These are phyloP conservation scores for Drosophila varians DNA, from an alignment of 1,140 invertebrate species.

Conservation along the genomic window DNA sequence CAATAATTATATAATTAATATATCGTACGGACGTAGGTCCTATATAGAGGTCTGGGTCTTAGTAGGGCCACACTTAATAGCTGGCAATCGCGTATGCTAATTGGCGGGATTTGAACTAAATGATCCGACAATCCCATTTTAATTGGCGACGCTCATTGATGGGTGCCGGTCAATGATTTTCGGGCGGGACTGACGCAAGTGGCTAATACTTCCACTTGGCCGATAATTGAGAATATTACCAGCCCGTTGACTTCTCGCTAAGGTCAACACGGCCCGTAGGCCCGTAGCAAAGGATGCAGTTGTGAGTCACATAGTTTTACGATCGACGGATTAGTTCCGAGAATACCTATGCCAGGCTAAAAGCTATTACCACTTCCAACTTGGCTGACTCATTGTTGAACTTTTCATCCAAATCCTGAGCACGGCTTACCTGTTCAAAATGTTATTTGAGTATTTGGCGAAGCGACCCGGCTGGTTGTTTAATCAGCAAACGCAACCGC, in stretches of 20 bases:
- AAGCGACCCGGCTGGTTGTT: constrained; percentile 11
- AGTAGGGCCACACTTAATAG: constrained; percentile 36
- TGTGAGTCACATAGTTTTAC: constrained; percentile 17
- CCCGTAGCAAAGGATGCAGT: constrained; percentile 15
- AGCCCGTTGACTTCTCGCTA: constrained; percentile 5
- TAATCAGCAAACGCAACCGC: constrained; percentile 37
- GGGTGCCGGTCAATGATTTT: constrained; percentile 29
- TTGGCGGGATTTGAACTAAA: constrained; percentile 22
- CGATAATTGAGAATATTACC: constrained; percentile 18
- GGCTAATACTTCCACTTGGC: constrained; percentile 17
- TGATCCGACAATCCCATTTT: constrained; percentile 15
- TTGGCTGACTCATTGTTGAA: background rate
- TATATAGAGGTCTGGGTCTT: constrained; percentile 28
- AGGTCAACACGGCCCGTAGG: background rate
- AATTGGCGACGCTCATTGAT: constrained; percentile 3
- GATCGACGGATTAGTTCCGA: background rate
- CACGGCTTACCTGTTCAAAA: constrained; percentile 26
- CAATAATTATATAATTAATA: constrained; percentile 14
- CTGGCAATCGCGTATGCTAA: constrained; percentile 28
- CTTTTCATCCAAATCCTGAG: background rate
- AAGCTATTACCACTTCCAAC: background rate
- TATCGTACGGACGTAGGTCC: constrained; percentile 12
- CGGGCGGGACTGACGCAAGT: constrained; percentile 23
- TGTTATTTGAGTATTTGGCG: constrained; percentile 41
- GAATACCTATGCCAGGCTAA: constrained; percentile 4